Evolutionary conservation across 2,113 vertebrate species (phyloP), one percentile per base, ranked within the genome.

Genomic region (Alaudala cheleensis): DNA sequence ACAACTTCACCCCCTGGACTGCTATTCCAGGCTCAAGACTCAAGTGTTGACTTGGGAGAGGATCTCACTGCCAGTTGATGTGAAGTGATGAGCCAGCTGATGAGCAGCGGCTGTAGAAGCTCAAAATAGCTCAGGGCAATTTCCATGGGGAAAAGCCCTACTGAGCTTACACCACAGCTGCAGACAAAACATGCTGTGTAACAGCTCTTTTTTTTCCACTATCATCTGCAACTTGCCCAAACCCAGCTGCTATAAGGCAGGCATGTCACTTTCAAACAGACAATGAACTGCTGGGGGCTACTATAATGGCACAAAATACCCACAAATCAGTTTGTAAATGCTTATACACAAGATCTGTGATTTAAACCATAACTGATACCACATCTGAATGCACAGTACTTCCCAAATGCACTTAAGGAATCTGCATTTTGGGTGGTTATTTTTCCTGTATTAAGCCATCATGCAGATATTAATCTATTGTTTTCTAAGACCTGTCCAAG

Each of bases 231-330:
- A 15, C 51, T 26, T 58, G 83, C 34, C n/a, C 67, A 80, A 88
- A 77, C 4, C 10, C 44, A 86, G 58, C 54, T 72, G 45, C 31
- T 42, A 5, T 3, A 28, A 88, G 58, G 26, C 37, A 93, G 56
- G 53, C 51, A 73, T 0, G 0, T 26, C 12, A 3, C 47, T 61
- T 84, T 66, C 69, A 77, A 17, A 54, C 21, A 62, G 14, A 19
- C 16, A 78, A 23, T 54, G 49, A 61, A 64, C n/a, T 73, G 23
- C 51, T 78, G n/a, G 15, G 50, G 17, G 37, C 54, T 61, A 57
- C 40, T 57, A 5, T 9, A 73, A 34, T 2, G 14, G 83, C 25
- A 45, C 0, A 0, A 90, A 80, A 69, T 6, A 65, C 0, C 4
- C n/a, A 70, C 0, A 2, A 72, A 44, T 7, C 20, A 33, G 6